phyloP scores from a whole-genome alignment of 2,797 vertebrate genomes.

The Poeciliopsis turneri region DNA sequence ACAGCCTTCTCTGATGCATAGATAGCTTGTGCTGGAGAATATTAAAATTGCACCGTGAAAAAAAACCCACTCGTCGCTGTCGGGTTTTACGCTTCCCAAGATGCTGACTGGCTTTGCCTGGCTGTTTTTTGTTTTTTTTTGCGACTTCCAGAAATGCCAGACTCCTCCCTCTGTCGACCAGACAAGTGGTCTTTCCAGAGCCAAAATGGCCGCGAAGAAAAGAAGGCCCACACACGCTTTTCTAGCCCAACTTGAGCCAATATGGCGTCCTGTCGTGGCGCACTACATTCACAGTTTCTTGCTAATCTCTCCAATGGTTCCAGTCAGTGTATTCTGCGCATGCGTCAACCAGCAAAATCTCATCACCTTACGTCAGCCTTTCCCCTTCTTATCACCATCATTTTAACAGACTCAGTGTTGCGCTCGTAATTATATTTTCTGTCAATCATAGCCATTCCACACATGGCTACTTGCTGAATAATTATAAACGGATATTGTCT shows the following conservation, averaged over 20 bases:
- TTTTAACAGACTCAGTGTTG: constrained; percentile 33
- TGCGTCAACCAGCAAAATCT: constrained; percentile 58
- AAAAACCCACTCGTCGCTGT: constrained; percentile 60
- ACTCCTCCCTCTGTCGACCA: constrained; percentile 78
- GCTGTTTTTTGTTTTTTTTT: constrained; percentile 57
- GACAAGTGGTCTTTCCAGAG: constrained; percentile 70
- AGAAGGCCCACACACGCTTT: background rate
- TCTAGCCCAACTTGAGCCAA: constrained; percentile 67
- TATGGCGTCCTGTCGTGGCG: constrained; percentile 62
- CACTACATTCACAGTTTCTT: constrained; percentile 75
- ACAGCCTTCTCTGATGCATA: constrained; percentile 16
- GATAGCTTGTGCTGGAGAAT: constrained; percentile 26
- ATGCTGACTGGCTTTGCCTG: constrained; percentile 74
- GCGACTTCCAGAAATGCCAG: constrained; percentile 79
- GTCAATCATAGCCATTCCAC: background rate
- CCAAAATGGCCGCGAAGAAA: constrained; percentile 52
- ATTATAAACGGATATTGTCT: background rate
- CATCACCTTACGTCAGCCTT: constrained; percentile 79
- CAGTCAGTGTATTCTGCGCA: constrained; percentile 66
- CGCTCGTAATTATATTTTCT: constrained; percentile 6
- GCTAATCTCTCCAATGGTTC: constrained; percentile 68
- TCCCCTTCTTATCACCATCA: constrained; percentile 45
- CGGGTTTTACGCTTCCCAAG: constrained; percentile 62
- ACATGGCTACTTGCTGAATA: background rate
- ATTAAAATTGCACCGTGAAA: constrained; percentile 34